A percentile compares a stretch with the other conserved stretches of the same genome.
Conservation (phyloP, 1,140 invertebrate genomes). For the Oppia nitens region DNA sequence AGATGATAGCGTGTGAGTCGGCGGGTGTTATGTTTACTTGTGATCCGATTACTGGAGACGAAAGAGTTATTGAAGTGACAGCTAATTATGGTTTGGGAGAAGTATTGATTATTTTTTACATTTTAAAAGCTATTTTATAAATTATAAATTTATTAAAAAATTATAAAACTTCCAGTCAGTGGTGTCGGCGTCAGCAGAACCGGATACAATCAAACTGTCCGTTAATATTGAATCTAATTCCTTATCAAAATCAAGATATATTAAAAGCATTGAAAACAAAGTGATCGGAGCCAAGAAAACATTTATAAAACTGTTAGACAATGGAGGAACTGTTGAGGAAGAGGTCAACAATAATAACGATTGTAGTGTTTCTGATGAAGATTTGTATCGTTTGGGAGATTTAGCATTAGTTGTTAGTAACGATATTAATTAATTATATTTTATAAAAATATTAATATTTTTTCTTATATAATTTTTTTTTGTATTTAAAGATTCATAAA, state of each 20-base stretch:
- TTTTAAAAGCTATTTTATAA: too few species aligned
- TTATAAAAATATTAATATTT: neutral
- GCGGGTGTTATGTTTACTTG: constrained; percentile 65
- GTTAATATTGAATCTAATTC: neutral
- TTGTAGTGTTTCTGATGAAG: neutral
- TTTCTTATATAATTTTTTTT: constrained; percentile 6
- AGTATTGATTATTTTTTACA: too few species aligned
- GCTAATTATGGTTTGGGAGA: constrained; percentile 66
- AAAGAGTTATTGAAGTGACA: constrained; percentile 47
- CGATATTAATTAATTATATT: too few species aligned
- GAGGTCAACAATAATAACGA: neutral
- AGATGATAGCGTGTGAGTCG: constrained; percentile 46
- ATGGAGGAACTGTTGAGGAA: neutral
- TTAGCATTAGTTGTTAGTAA: neutral
- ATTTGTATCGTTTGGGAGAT: neutral
- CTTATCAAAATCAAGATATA: neutral
- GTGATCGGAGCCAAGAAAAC: neutral
- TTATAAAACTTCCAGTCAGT: too few species aligned
- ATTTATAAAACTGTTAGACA: neutral
- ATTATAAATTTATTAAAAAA: too few species aligned
- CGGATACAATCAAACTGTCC: constrained; percentile 43
- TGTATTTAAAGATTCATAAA: constrained; percentile 2
- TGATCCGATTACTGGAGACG: constrained; percentile 49
- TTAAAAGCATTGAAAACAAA: neutral
- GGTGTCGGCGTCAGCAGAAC: constrained; percentile 51